Evolutionary conservation across 2,113 vertebrate species (phyloP).

Genomic region (Eubucco bourcierii): DNA sequence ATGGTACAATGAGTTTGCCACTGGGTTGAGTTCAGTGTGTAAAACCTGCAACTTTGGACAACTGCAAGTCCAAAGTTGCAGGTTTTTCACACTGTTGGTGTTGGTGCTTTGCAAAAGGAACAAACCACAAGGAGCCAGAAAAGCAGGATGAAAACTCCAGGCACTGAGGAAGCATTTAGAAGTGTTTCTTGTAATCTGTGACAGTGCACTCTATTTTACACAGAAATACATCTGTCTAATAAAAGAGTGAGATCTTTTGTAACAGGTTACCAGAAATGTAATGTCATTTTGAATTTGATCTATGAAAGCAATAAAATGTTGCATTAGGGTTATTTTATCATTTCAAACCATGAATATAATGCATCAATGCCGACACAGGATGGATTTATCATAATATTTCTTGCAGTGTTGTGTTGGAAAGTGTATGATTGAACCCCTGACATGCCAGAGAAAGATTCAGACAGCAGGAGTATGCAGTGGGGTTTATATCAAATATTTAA

Average conservation of each 20-base stretch:
- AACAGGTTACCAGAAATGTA: background rate
- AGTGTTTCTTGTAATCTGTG: background rate
- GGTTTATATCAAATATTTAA: background rate
- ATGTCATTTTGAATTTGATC: constrained; percentile 6
- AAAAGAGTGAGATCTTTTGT: background rate
- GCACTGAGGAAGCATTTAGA: background rate
- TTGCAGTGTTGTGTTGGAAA: background rate
- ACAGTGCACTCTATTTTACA: background rate
- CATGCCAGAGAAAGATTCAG: background rate
- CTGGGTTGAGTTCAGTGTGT: background rate
- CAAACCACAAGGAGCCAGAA: background rate
- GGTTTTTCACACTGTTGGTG: too few relatives aligned
- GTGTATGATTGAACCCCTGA: background rate
- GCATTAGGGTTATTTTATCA: constrained; percentile 6
- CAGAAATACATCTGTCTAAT: background rate
- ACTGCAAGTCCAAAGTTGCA: background rate
- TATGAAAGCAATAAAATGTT: constrained; percentile 36
- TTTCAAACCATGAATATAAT: constrained; percentile 1
- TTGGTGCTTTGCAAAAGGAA: background rate
- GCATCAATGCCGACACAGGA: background rate
- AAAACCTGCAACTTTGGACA: background rate
- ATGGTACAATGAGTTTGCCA: background rate
- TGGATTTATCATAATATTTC: background rate
- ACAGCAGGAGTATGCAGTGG: background rate
- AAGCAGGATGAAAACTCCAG: background rate